Percentiles rank a stretch among this genome's conserved stretches.
Evolutionary conservation across 2,113 vertebrate genomes (phyloP).

Genomic region (Poecile atricapillus): DNA sequence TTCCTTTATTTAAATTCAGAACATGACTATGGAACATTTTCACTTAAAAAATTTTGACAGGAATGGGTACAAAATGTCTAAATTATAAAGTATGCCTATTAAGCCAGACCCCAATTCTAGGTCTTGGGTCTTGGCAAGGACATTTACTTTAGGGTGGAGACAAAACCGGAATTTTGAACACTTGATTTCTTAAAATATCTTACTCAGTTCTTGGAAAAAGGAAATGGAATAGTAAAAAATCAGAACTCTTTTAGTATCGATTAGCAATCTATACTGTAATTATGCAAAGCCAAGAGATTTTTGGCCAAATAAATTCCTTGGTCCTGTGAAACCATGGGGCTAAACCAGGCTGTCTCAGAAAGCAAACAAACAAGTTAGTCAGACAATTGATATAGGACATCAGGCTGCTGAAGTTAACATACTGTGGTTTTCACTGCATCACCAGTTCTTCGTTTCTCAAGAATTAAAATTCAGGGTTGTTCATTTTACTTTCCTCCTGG

Average conservation of each 20-base stretch:
- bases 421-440: background rate
- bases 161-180: background rate
- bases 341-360: background rate
- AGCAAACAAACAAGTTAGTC: background rate
- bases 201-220: background rate
- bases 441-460: background rate
- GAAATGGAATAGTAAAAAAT: background rate
- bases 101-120: background rate
- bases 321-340: fast-evolving
- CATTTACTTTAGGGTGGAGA: background rate
- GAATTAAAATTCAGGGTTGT: background rate
- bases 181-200: background rate
- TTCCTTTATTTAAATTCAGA: background rate
- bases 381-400: background rate
- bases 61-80: background rate
- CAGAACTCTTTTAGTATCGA: background rate
- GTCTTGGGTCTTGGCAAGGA: background rate
- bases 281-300: background rate
- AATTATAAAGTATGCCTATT: background rate
- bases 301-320: background rate
- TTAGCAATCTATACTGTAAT: fast-evolving
- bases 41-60: background rate
- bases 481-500: background rate
- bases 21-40: background rate
- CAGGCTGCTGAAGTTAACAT: background rate